A percentile compares a stretch with the other conserved stretches of the same genome.
Evolutionary conservation across 2,888 invertebrate genomes (phyloP).

Genomic region (Parthenolecanium corni): DNA sequence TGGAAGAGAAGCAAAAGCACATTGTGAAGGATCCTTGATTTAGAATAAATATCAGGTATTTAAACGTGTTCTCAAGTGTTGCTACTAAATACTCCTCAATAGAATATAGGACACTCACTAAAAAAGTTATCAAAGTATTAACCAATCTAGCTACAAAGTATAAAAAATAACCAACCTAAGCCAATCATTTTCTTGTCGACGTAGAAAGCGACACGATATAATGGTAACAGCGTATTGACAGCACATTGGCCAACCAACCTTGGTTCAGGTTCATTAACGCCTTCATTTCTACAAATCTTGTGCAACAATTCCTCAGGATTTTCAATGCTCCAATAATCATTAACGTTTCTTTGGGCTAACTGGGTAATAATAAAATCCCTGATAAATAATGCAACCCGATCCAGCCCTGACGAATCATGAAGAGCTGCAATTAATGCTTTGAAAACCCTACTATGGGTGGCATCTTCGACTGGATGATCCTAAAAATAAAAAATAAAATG

Average conservation of each 20-base stretch:
- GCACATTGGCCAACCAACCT: conserved; percentile 70
- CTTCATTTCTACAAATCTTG: conserved; percentile 30
- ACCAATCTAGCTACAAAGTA: too few species aligned
- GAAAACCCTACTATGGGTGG: conserved; percentile 59
- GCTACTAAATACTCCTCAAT: too few species aligned
- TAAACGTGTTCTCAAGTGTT: too few species aligned
- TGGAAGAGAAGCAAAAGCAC: too few species aligned
- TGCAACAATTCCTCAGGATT: conserved; percentile 63
- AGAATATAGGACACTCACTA: too few species aligned
- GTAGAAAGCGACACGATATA: conserved; percentile 81
- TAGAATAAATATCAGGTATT: too few species aligned
- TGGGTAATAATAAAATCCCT: conserved; percentile 71
- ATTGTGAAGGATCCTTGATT: too few species aligned
- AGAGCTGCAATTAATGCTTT: conserved; percentile 73
- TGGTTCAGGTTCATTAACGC: conserved; percentile 48
- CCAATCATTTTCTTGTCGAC: conserved; percentile 63
- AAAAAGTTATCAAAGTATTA: too few species aligned
- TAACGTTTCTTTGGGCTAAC: conserved; percentile 71
- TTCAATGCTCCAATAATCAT: conserved; percentile 69
- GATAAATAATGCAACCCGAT: conserved; percentile 62
- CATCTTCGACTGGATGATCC: conserved; percentile 57
- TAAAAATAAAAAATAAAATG: conserved; percentile 36
- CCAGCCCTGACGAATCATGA: conserved; percentile 50
- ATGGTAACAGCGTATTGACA: conserved; percentile 64
- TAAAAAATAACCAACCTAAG: conserved; percentile 52